Conservation (phyloP, 1,140 invertebrate genomes). For the Agrypnia vestita region DNA sequence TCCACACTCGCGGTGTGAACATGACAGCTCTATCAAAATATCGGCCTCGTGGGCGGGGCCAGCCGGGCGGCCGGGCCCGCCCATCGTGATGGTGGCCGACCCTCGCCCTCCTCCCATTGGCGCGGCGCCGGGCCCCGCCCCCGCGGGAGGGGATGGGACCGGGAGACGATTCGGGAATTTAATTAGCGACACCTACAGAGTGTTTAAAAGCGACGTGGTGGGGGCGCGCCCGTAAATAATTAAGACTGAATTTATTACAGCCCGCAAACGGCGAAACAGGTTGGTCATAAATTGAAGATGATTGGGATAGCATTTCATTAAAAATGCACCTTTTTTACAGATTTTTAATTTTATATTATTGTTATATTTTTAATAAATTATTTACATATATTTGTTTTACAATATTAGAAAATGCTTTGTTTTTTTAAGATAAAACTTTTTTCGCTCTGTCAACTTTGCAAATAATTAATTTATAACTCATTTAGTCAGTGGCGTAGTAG, state of each 20-base stretch:
- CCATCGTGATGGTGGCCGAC: slow-evolving; percentile 57
- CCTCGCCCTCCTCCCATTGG: slow-evolving; percentile 54
- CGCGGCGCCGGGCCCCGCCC: slow-evolving; percentile 4
- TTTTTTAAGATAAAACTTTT: too few relatives aligned
- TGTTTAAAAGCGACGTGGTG: slow-evolving; percentile 42
- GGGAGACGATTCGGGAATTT: slow-evolving; percentile 48
- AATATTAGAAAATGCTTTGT: too few relatives aligned
- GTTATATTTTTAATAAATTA: not conserved
- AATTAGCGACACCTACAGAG: slow-evolving; percentile 57
- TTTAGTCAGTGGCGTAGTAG: too few relatives aligned
- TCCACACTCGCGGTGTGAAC: slow-evolving; percentile 50
- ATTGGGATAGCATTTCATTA: slow-evolving; percentile 46
- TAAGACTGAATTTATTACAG: slow-evolving; percentile 30
- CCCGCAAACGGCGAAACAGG: slow-evolving; percentile 41
- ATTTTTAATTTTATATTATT: too few relatives aligned
- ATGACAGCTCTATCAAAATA: slow-evolving; percentile 58
- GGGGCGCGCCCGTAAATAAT: slow-evolving; percentile 33
- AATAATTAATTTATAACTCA: too few relatives aligned
- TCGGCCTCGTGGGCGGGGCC: slow-evolving; percentile 36
- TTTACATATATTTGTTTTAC: too few relatives aligned
- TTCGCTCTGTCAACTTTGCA: too few relatives aligned
- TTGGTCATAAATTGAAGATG: slow-evolving; percentile 40
- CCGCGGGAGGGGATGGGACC: slow-evolving; percentile 20
- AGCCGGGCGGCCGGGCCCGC: slow-evolving; percentile 12
- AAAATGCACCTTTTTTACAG: slow-evolving; percentile 3